Conservation (phyloP, 23 tunicate species). For the Halocynthia aurantium region DNA sequence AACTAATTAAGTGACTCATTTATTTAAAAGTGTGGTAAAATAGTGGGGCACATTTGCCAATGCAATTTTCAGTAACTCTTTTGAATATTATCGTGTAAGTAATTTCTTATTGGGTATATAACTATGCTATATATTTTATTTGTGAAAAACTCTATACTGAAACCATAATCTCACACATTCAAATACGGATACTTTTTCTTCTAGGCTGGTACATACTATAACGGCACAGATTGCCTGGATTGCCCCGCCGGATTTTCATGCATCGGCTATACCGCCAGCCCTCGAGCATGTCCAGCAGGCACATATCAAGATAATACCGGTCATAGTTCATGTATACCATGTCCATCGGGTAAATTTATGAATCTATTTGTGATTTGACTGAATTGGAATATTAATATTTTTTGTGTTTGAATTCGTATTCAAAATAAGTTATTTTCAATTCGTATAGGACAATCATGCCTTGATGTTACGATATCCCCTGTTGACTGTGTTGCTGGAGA, state of each 20-base stretch:
- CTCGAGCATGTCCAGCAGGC: conserved; percentile 51
- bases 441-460: conserved; percentile 56
- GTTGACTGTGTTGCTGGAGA: conserved; percentile 69
- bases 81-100: too few relatives aligned
- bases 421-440: neutral
- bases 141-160: neutral
- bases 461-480: conserved; percentile 47
- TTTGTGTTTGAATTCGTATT: neutral
- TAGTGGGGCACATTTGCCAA: too few relatives aligned
- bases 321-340: conserved; percentile 34
- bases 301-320: conserved; percentile 53
- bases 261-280: conserved; percentile 45
- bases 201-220: conserved; percentile 58
- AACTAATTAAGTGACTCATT: too few relatives aligned
- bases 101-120: too few relatives aligned
- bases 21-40: too few relatives aligned
- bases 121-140: too few relatives aligned
- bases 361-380: neutral
- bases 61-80: too few relatives aligned
- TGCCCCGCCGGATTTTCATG: conserved; percentile 66
- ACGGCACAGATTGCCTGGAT: conserved; percentile 39
- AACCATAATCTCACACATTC: neutral
- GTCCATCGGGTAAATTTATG: conserved; percentile 56
- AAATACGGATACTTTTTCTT: neutral
- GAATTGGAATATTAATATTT: neutral